Base-by-base conservation (phyloP, 37 sponge, comb jelly and placozoan species). In the Halichondria panicea region DNA sequence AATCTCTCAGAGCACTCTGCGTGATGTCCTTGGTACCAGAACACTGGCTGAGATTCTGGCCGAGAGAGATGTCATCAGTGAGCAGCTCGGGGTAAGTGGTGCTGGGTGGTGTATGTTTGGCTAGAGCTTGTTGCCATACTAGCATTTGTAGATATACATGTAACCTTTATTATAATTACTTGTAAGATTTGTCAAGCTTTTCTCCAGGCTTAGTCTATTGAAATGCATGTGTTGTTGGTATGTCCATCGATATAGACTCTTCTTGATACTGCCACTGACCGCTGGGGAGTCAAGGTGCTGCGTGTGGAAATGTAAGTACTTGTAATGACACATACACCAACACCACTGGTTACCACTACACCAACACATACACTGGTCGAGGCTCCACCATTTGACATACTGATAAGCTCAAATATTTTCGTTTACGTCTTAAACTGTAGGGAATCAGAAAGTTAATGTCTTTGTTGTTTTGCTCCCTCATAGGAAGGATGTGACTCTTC, bases 231-330 rank as follows among this genome's bases (percentile, higher is more conserved):
- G 37, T 83, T 79, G 77, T 91, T 94, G 27, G 82, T 81, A 74
- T 55, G 84, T n/a, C 89, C 43, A 52, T 21, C 42, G n/a, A 39
- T 71, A 18, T 71, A 94, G 89, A 36, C 65, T 7, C 45, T 79
- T 19, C 77, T 97, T 44, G 97, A 97, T 52, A 63, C 56, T 25
- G 92, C 94, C 57, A 93, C 97, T 48, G 97, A 97, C 55, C 84
- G 84, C 3, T 97, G 94, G 94, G 97, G 97, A 25, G 88, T 97
- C 35, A 90, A 88, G 73, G 97, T 97, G 38, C 81, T 86, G 72
- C 70, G 88, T 37, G 96, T 96, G 41, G 96, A 92, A 82, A 72
- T 96, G 93, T 87, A 46, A 81, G 85, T 65, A 1, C 1, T 22
- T 56, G n/a, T 93, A 34, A 89, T 85, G 81, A 74, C 89, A 84